Evolutionary conservation across 2,113 vertebrate genomes (phyloP), one percentile per base, ranked within the genome.

Genomic region (Ptychochromis oligacanthus): DNA sequence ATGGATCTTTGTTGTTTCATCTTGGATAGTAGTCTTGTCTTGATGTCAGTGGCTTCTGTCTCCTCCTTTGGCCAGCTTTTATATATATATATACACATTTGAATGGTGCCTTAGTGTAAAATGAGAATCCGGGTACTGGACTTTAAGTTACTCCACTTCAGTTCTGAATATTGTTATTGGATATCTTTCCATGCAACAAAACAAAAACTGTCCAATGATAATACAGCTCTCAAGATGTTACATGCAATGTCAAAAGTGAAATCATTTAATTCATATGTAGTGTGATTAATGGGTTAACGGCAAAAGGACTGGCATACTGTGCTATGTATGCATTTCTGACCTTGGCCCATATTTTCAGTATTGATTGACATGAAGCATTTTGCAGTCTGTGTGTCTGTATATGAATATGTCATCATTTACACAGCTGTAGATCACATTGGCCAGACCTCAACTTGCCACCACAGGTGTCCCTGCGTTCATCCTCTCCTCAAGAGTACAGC

Each of bases 291-390:
- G 58, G 28, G 3, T 77, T 43, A 28, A n/a, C 52, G 31, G 10
- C 20, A 49, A 9, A 74, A 65, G 31, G 54, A 79, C 59, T 60
- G 11, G 2, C 26, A 9, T 3, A 4, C 40, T 57, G 26, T 58
- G 15, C 11, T 8, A 2, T 75, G 31, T 83, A 78, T 76, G 77
- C 58, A 80, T 67, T 56, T 59, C 17, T 85, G 76, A 80, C 76
- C 72, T 22, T 83, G 67, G 31, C 78, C 75, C 76, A 61, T 77
- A 59, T 83, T 57, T 77, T 58, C 62, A 24, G 80, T 87, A 90
- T 90, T 87, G 81, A 90, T 80, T 88, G 85, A 77, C 85, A 87
- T 52, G 78, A 77, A 84, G 76, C 80, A 79, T 82, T 89, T 79
- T 81, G 64, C 77, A 67, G 43, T 84, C 52, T 20, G 17, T 22